These are phyloP conservation scores for Accipiter cooperii DNA, from an alignment of 2,113 vertebrate species.

Conservation along the genomic window DNA sequence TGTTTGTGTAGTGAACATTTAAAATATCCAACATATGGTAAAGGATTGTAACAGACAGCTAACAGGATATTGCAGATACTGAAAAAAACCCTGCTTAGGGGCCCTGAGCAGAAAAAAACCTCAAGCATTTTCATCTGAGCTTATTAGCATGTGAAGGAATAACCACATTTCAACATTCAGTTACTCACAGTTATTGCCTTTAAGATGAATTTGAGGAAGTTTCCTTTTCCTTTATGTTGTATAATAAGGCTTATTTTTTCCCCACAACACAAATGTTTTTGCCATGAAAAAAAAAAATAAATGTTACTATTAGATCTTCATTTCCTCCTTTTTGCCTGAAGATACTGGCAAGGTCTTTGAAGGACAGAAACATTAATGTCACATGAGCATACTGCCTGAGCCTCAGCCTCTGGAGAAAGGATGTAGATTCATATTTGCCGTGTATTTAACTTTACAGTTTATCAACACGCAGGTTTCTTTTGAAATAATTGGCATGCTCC, in stretches of 20 bases:
- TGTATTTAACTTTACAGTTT: not conserved
- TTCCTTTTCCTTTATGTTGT: not conserved
- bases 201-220: not conserved
- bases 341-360: not conserved
- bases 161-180: not conserved
- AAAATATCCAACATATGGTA: not conserved
- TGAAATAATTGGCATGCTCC: slow-evolving; percentile 6
- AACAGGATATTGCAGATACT: not conserved
- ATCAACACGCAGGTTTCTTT: not conserved
- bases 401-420: not conserved
- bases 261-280: not conserved
- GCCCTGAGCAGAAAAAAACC: not conserved
- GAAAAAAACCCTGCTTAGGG: not conserved
- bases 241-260: not conserved
- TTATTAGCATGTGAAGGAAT: not conserved
- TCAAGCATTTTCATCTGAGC: not conserved
- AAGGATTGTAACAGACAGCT: not conserved
- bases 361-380: not conserved
- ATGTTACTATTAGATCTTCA: fast-evolving
- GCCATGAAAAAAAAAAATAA: not conserved
- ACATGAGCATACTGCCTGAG: not conserved
- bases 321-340: not conserved
- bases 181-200: not conserved
- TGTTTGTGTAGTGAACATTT: not conserved
- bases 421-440: not conserved